A percentile compares a stretch with the other conserved stretches of the same genome.
phyloP scores from a whole-genome alignment of 2,797 vertebrate genomes.

The Sphenopsis melanotis region DNA sequence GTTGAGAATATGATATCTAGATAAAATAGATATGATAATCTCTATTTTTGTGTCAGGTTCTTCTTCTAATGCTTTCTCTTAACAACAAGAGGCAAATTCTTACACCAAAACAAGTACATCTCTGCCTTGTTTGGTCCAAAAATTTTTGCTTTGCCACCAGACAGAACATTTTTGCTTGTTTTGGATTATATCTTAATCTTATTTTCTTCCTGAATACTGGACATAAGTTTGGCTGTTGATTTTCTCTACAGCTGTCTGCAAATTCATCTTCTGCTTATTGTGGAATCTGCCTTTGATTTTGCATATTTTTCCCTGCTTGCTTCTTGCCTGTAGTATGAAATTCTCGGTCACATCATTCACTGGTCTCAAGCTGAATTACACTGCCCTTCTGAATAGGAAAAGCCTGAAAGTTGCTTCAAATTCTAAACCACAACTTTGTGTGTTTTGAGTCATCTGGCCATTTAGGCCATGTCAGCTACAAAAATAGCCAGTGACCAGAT shows the following conservation, averaged over 20 bases:
- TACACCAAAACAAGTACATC: neutral
- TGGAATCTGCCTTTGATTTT: neutral
- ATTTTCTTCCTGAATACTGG: neutral
- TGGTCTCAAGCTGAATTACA: neutral
- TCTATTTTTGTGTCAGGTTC: neutral
- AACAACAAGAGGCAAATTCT: neutral
- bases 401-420: neutral
- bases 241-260: neutral
- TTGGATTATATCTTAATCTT: neutral
- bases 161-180: neutral
- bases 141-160: neutral
- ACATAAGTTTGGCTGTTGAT: neutral
- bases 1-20: rapidly evolving
- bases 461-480: neutral
- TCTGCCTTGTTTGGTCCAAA: neutral
- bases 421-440: neutral
- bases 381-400: neutral
- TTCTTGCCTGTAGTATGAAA: neutral
- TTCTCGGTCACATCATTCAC: neutral
- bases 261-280: neutral
- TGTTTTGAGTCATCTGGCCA: neutral
- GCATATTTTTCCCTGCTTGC: neutral
- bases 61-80: neutral
- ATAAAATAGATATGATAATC: neutral
- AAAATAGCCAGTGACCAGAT: neutral